Conservation (phyloP, 2,888 invertebrate species). For the Vanessa cardui region DNA sequence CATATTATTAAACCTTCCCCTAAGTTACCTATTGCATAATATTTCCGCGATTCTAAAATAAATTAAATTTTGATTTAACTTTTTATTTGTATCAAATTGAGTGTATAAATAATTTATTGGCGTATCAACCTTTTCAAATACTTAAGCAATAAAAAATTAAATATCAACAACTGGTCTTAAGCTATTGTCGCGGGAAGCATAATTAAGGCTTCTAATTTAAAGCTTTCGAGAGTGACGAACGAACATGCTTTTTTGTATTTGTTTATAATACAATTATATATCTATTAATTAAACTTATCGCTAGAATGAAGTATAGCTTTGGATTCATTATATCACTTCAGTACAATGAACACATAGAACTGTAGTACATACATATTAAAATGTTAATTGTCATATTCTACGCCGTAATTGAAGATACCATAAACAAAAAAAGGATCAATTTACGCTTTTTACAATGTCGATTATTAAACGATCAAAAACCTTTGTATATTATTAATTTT, state of each 20-base stretch:
- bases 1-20: too few relatives aligned
- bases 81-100: not conserved
- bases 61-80: constrained; percentile 7
- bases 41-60: not conserved
- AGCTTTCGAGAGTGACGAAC: not conserved
- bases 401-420: too few relatives aligned
- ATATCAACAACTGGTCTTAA: constrained; percentile 8
- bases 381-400: too few relatives aligned
- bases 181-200: not conserved
- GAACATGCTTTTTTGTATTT: not conserved
- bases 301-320: too few relatives aligned
- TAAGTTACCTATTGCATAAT: too few relatives aligned
- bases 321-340: too few relatives aligned
- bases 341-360: too few relatives aligned
- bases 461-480: too few relatives aligned
- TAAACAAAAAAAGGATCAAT: too few relatives aligned
- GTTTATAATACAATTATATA: not conserved
- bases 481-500: too few relatives aligned
- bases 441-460: too few relatives aligned
- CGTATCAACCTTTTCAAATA: constrained; percentile 11
- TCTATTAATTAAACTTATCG: not conserved
- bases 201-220: constrained; percentile 1
- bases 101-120: constrained; percentile 9
- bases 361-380: too few relatives aligned
- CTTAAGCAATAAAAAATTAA: constrained; percentile 10